These are phyloP conservation scores for Acromyrmex echinatior DNA, from an alignment of 1,140 invertebrate species.

Conservation along the genomic window DNA sequence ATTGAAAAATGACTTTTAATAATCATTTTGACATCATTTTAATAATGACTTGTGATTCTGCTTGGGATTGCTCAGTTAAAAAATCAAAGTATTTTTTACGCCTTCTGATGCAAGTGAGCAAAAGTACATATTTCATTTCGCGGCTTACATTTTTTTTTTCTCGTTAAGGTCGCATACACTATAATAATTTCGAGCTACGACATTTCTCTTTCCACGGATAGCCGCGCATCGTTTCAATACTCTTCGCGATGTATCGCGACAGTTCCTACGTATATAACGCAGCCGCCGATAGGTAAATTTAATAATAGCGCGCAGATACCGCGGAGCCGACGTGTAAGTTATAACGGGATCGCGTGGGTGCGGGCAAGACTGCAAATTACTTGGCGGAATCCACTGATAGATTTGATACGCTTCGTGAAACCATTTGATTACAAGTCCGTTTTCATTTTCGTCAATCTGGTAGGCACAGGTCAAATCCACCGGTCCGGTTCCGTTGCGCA, in stretches of 20 bases:
- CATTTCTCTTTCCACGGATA: not conserved
- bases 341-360: conserved; percentile 31
- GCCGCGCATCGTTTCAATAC: not conserved
- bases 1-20: no score
- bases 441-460: conserved; percentile 87
- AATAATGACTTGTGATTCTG: no score
- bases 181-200: not conserved
- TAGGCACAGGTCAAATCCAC: conserved; percentile 92
- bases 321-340: conserved; percentile 4
- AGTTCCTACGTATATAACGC: not conserved
- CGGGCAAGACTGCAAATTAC: conserved; percentile 79
- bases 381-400: conserved; percentile 92
- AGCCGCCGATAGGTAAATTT: conserved; percentile 16
- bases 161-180: not conserved
- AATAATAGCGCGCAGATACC: conserved; percentile 21
- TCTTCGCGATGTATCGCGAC: not conserved
- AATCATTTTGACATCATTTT: no score
- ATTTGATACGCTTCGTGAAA: conserved; percentile 90
- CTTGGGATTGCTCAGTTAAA: not conserved
- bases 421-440: conserved; percentile 92
- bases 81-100: not conserved
- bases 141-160: not conserved
- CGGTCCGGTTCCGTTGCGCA: conserved; percentile 89
- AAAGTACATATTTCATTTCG: not conserved
- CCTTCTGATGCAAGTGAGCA: not conserved